Evolutionary conservation across 2,113 vertebrate species (phyloP), one percentile per base, ranked within the genome.

Genomic region (Phaethornis superciliosus): DNA sequence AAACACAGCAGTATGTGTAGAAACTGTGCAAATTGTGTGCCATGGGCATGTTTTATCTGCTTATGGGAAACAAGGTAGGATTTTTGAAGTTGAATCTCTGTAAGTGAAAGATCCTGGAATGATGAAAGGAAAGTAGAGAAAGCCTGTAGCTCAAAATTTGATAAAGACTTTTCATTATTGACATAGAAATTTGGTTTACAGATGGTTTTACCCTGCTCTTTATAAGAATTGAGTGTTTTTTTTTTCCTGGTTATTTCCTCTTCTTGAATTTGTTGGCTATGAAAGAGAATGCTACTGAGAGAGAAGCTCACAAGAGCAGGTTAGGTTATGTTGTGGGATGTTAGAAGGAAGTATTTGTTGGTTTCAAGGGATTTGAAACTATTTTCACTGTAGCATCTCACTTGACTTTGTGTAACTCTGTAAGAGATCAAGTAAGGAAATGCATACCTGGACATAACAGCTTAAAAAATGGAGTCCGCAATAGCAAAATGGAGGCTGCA

Each of bases 31-130:
- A 15, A 10, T n/a, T 72, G 13, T 71, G 40, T 74, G 37, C 22
- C 11, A 32, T 0, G 0, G 40, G 8, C 4, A 2, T 17, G 63
- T 42, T 21, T 64, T 64, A 27, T 63, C 22, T 47, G 3, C 2
- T 0, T 1, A 0, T 58, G n/a, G 71, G 72, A 64, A 55, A 75
- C 28, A 37, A 63, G 20, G 15, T 63, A 14, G 19, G 17, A 42
- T 85, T 85, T 72, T 24, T 69, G 23, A 80, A 81, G 9, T 54
- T 58, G 58, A 76, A 33, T 30, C 30, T 32, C 3, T 37, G 27
- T 15, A 54, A 23, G 23, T 21, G 30, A 9, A 49, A 46, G 51
- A 65, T 67, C 47, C 15, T 3, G 2, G 32, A 74, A 55, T 22
- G 13, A 8, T 22, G 4, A 75, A 33, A 4, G 12, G 7, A 49